Base-by-base conservation (phyloP, 2,888 invertebrate species). In the Nipponacmea schrenckii region DNA sequence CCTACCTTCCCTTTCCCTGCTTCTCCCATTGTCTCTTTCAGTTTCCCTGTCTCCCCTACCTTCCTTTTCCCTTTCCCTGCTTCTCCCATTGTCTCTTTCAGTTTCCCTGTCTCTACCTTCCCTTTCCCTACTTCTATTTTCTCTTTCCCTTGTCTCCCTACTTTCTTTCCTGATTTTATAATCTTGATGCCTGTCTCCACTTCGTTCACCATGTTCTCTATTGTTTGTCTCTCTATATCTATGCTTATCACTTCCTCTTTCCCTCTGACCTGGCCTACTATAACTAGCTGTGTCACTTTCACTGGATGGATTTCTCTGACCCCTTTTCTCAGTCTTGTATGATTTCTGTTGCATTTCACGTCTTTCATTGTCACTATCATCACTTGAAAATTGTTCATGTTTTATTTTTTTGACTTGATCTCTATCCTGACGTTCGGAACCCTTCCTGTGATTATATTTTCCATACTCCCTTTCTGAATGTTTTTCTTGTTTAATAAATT, bases 201-300 rank as follows among this genome's bases (percentile, higher is more conserved):
- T 44, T 14, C 31, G 63, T 24, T 46, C 67, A 50, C 46, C 31
- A 62, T 46, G 48, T 66, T 56, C 24, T 48, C 39, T 56, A 46
- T 56, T 48, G 44, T 50, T 62, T 48, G 26, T n/a, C 48, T 56
- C 63, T 69, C 62, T 62, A 26, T 68, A 39, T 39, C 64, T 63
- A 20, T 67, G n/a, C 31, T 46, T 45, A 27, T 26, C 31, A 24
- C 46, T 46, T 20, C 39, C 63, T 31, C 44, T 62, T 68, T 67
- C 62, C 27, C 62, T 62, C 39, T 62, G 10, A 48, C 10, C n/a
- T 26, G 24, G 46, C 26, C 8, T 26, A 24, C 8, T 39, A 24
- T 20, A 20, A 14, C 20, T 20, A 50, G 45, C 17, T 10, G 24
- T 24, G 10, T 24, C 45, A 26, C 64, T 27, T 2, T 27, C n/a